Conservation (phyloP, 1,140 invertebrate genomes). For the Apis florea region DNA sequence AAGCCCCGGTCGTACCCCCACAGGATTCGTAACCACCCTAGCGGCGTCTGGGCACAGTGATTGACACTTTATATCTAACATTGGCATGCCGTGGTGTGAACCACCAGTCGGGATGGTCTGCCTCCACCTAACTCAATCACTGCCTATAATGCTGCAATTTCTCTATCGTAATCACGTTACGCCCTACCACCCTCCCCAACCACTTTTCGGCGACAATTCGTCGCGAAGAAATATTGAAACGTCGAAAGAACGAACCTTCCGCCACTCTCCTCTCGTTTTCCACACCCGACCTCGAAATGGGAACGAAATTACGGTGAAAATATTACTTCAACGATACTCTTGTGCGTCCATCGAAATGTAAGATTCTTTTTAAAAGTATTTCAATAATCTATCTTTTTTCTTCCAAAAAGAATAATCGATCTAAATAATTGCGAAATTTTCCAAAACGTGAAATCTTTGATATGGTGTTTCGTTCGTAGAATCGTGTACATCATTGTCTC, state of each 20-base stretch:
- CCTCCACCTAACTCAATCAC: conserved; percentile 78
- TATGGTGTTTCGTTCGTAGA: neutral
- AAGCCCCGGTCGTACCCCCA: conserved; percentile 26
- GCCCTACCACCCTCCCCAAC: conserved; percentile 61
- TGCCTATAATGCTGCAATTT: conserved; percentile 80
- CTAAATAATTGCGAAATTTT: neutral
- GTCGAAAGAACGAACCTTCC: conserved; percentile 22
- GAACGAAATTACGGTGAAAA: neutral
- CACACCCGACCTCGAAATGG: neutral
- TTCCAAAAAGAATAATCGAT: too few species aligned
- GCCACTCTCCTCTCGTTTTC: neutral
- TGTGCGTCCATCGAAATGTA: too few species aligned
- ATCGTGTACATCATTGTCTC: neutral
- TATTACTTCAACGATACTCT: neutral
- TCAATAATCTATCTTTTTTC: too few species aligned
- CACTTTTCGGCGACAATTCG: conserved; percentile 62
- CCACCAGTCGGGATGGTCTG: conserved; percentile 64
- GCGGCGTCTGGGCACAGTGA: conserved; percentile 69
- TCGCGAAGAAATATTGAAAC: conserved; percentile 64
- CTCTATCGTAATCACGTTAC: conserved; percentile 78
- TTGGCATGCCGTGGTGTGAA: conserved; percentile 67
- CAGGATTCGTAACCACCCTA: conserved; percentile 52
- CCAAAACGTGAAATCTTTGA: neutral
- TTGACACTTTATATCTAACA: conserved; percentile 78
- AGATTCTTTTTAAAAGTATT: too few species aligned